Base-by-base conservation (phyloP, 2,113 vertebrate species). In the Bagarius yarrelli region DNA sequence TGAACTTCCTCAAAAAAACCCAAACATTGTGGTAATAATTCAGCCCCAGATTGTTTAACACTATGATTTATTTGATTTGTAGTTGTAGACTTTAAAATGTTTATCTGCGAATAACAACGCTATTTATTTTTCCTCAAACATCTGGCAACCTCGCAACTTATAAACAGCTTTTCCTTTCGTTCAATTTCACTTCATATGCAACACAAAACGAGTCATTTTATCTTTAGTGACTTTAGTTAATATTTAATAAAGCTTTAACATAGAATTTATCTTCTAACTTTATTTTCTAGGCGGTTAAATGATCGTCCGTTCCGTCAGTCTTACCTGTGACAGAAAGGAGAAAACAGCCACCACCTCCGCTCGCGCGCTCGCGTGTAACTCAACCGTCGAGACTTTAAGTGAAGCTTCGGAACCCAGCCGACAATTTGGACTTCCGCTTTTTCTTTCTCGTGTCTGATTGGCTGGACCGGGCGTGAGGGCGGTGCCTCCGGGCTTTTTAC, bases 351-450 rank as follows among this genome's bases (percentile, higher is more conserved):
- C 32, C 53, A 1, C 59, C 47, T 5, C 74, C 78, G 57, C 50
- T 55, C 34, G 59, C 34, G 81, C 79, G 23, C n/a, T 27, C 69
- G 47, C 69, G 56, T 78, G 63, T 70, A 83, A 88, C 86, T 84
- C 87, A 85, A 57, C 55, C 63, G 59, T 55, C n/a, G 47, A 63
- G 83, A 86, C 71, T 53, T 72, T 27, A 81, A 80, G 83, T 82
- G 61, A 47, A 55, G 80, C 70, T 81, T 81, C 47, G 25, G 23
- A 87, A 53, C 66, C 55, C 79, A 84, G 89, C 72, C 85, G 87
- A 87, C 88, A 86, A 64, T 85, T 19, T 72, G 70, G 76, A 88
- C 91, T 93, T 92, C 91, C 91, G 91, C 84, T 69, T 91, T 27
- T 63, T 86, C 88, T 75, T 86, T 83, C 83, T 57, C 60, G 78